phyloP scores from a whole-genome alignment of 2,797 vertebrate species.

The Mus minutoides region DNA sequence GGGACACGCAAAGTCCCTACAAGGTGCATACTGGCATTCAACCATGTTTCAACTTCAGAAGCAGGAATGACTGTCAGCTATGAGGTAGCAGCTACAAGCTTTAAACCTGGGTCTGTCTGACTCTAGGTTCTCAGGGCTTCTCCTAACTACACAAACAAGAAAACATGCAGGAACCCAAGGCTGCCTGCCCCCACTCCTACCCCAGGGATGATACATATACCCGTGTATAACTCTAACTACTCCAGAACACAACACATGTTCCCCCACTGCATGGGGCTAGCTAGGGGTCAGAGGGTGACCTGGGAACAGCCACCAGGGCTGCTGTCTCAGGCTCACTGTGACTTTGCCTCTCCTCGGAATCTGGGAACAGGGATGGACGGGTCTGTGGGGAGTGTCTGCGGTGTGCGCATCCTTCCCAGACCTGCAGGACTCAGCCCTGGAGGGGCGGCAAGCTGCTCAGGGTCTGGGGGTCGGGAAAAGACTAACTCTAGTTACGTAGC shows the following conservation, averaged over 20 bases:
- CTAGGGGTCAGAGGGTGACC: background rate
- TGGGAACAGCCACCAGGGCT: background rate
- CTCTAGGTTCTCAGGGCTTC: background rate
- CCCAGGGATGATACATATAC: no score
- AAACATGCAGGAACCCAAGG: background rate
- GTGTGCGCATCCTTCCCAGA: background rate
- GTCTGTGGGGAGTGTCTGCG: background rate
- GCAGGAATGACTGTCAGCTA: background rate
- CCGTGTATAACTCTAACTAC: no score
- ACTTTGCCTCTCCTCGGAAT: background rate
- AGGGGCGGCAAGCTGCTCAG: background rate
- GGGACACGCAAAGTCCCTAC: background rate
- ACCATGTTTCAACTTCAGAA: background rate
- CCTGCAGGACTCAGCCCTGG: background rate
- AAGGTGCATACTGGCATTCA: background rate
- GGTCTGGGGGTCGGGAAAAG: background rate
- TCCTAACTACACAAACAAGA: rapidly evolving
- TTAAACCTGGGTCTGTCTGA: background rate
- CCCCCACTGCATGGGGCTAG: background rate
- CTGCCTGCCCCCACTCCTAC: background rate
- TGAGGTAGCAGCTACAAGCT: background rate
- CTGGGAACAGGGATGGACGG: no score
- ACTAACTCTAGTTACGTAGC: background rate
- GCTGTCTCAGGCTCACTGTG: background rate
- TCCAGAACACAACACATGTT: no score